Evolutionary conservation across 2,888 invertebrate genomes (phyloP), one percentile per base, ranked within the genome.

Genomic region (Patella pellucida): DNA sequence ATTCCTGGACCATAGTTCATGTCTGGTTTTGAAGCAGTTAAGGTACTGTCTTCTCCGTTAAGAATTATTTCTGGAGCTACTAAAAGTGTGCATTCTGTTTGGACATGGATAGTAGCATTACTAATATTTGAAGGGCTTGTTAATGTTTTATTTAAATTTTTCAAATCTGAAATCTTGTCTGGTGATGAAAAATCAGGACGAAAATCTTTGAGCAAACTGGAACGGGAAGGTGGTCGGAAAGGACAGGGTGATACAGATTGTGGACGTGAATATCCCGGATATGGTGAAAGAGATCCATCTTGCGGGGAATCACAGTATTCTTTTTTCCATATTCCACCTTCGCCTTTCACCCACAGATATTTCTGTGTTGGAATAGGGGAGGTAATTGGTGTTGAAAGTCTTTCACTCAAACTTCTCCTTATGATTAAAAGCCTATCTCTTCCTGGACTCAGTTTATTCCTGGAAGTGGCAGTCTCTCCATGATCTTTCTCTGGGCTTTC

Each of bases 251-350:
- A 62, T 9, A 62, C 19, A 62, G 62, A 62, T 15, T 23, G 19
- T 9, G 14, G 12, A 11, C 23, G 19, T 23, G 23, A 23, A 12
- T 19, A 23, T 11, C 19, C 19, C 11, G 19, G 19, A 62, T 23
- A 62, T 62, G 62, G 62, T 62, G 62, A 62, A 62, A 23, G 12
- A 23, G 62, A 62, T 11, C 62, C 62, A 12, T 62, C 62, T 9
- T 23, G 62, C 11, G 23, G 62, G 7, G 23, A 19, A 62, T 62
- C 62, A 19, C 78, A 73, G 23, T 78, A 82, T 14, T 78, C 54
- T 52, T 82, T 82, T 69, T 77, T 80, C 82, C 82, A 82, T 14
- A 82, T 79, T 12, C 82, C 82, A 5, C 80, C 76, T 9, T 82
- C 82, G 3, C 72, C 76, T 27, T 78, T 73, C 16, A 78, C 79